Conservation (phyloP, 2,888 invertebrate genomes). For the Empis livida region DNA sequence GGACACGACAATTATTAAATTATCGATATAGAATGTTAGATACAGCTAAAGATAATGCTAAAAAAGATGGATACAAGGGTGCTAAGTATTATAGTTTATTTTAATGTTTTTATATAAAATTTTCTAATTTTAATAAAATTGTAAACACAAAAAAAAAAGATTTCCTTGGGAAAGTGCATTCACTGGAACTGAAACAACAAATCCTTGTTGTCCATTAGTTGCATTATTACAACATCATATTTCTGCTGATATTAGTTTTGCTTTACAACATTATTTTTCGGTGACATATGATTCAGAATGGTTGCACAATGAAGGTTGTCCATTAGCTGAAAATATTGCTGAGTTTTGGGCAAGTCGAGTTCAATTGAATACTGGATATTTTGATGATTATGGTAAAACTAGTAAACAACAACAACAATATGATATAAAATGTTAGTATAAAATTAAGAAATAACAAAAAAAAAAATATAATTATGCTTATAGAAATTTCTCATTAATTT, state of each 20-base stretch:
- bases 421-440: not conserved
- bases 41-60: slow-evolving; percentile 41
- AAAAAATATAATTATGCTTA: not conserved
- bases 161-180: slow-evolving; percentile 52
- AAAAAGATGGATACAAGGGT: slow-evolving; percentile 39
- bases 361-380: slow-evolving; percentile 38
- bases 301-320: slow-evolving; percentile 39
- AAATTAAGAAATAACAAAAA: not conserved
- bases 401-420: not conserved
- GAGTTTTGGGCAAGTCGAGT: slow-evolving; percentile 46
- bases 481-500: not conserved
- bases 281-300: slow-evolving; percentile 23
- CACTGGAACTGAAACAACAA: slow-evolving; percentile 46
- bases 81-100: slow-evolving; percentile 37
- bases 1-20: slow-evolving; percentile 38
- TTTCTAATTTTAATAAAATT: not conserved
- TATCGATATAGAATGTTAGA: slow-evolving; percentile 40
- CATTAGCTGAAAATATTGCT: slow-evolving; percentile 43
- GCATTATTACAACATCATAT: slow-evolving; percentile 46
- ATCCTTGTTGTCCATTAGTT: slow-evolving; percentile 45
- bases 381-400: slow-evolving; percentile 39
- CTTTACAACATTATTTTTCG: slow-evolving; percentile 28
- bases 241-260: slow-evolving; percentile 44
- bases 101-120: not conserved
- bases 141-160: slow-evolving; percentile 21